phyloP scores from a whole-genome alignment of 2,888 invertebrate species.

The Mallateleia sp. region DNA sequence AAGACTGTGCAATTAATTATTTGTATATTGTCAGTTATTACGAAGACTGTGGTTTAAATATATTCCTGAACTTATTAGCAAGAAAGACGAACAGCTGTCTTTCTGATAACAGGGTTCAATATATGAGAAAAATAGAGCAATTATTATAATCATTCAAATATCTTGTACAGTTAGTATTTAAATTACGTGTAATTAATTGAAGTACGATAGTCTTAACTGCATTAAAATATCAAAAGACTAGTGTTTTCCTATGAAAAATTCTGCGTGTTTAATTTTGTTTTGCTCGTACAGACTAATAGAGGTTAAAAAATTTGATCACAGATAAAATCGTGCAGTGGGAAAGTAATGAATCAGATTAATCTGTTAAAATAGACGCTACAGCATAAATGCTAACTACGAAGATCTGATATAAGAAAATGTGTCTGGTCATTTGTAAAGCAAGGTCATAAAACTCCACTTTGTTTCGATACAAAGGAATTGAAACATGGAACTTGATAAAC shows the following conservation, averaged over 20 bases:
- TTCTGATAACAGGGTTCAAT: not conserved
- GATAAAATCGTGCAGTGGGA: constrained; percentile 1
- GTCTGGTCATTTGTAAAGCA: no score
- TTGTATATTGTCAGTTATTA: not conserved
- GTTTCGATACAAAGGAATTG: not conserved
- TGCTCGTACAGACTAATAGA: not conserved
- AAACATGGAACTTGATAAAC: no score
- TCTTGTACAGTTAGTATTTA: not conserved
- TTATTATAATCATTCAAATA: not conserved
- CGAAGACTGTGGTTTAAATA: not conserved
- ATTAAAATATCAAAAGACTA: not conserved
- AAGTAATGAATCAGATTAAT: not conserved
- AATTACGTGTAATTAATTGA: constrained; percentile 1
- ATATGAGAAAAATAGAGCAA: not conserved
- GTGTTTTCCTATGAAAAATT: constrained; percentile 7
- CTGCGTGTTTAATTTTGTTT: constrained; percentile 1
- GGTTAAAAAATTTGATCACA: not conserved
- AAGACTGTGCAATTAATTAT: not conserved
- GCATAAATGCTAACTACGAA: not conserved
- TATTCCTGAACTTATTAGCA: not conserved
- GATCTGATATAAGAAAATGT: not conserved
- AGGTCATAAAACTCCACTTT: not conserved
- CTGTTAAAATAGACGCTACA: not conserved
- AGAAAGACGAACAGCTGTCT: not conserved
- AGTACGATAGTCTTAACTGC: not conserved